Base-by-base conservation (phyloP, 2,797 vertebrate species). In the Tachyglossus aculeatus region DNA sequence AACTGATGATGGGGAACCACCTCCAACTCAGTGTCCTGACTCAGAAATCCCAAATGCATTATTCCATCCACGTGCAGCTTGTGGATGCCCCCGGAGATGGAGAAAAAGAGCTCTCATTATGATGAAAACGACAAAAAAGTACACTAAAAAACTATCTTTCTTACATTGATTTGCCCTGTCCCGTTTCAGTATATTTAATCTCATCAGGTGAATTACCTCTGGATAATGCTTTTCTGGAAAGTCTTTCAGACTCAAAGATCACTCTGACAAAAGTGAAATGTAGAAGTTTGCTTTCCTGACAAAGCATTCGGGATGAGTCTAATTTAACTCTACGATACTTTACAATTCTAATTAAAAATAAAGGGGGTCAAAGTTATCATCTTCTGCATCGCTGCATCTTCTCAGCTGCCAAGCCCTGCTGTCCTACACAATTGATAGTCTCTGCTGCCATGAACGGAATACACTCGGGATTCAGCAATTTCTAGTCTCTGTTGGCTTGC, bases 291-390 rank as follows among this genome's bases (percentile, higher is more conserved):
- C 13, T 67, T 77, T 73, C 22, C 39, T 65, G 44, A 22, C 12
- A 0, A 10, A 27, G 48, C 14, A 43, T 43, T 29, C 22, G 37
- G 45, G 15, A 31, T 24, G 13, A 6, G 70, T 52, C 44, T 25
- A 34, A 69, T 59, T 71, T 77, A 41, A 69, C 32, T 51, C 47
- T 63, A 55, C 2, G 1, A 0, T 44, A 75, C 57, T 67, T 79
- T 59, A 75, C 81, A 76, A 33, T 16, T 78, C 65, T 57, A 65
- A 73, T 76, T 70, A 60, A 85, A 81, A 60, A 50, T 44, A 48
- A 50, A 47, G 48, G 9, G 41, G 36, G 48, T 45, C 56, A 63
- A 6, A 34, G 1, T 27, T 63, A 21, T 16, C 40, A 34, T 32
- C 12, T 44, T 73, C 27, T 40, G 36, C 27, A 7, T 11, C 21